phyloP scores from a whole-genome alignment of 1,140 invertebrate species.

The Archegozetes longisetosus region DNA sequence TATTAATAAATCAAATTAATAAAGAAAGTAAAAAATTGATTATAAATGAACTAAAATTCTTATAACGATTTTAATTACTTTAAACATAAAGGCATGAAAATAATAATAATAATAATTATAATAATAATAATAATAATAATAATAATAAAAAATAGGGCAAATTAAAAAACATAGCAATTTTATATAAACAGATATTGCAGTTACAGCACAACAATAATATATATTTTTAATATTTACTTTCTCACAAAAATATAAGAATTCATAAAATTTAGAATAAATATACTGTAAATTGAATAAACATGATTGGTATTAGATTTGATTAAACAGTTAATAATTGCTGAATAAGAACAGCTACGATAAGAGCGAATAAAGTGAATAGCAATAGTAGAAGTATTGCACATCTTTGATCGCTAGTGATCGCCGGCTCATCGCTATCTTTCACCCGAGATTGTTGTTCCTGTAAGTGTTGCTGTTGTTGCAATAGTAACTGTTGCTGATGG shows the following conservation, averaged over 20 bases:
- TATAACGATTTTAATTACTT: background rate
- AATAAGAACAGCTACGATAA: constrained; percentile 15
- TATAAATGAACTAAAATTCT: background rate
- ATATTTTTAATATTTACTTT: background rate
- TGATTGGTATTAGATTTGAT: background rate
- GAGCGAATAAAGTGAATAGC: constrained; percentile 8
- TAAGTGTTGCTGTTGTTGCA: background rate
- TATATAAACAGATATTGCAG: background rate
- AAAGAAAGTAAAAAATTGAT: background rate
- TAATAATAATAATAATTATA: background rate
- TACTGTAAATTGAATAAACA: background rate
- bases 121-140: background rate
- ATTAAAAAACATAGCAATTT: background rate
- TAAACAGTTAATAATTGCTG: constrained; percentile 5
- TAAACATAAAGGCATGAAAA: no score
- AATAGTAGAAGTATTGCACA: constrained; percentile 16
- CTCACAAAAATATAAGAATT: background rate
- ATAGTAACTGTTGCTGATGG: background rate
- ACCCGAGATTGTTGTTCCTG: background rate
- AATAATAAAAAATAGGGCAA: background rate
- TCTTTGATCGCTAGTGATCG: constrained; percentile 9
- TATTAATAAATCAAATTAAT: background rate
- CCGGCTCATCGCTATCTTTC: background rate
- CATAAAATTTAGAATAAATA: background rate
- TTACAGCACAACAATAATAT: background rate